Evolutionary conservation across 2,113 vertebrate species (phyloP).

Genomic region (Plecturocebus donacophilus): DNA sequence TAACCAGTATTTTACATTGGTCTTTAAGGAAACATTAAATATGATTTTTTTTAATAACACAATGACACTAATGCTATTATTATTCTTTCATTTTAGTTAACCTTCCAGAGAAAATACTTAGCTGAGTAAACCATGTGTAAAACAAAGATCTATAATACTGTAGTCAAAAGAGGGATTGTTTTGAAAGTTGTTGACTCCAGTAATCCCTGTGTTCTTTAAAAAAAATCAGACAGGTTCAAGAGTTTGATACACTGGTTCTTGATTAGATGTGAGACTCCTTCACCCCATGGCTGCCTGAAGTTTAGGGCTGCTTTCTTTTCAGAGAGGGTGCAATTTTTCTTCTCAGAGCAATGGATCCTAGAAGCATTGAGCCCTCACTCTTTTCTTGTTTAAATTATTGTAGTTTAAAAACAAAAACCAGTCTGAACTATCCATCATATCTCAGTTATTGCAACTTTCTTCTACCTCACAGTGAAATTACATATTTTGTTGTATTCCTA

Average conservation of each 20-base stretch:
- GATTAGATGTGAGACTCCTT: neutral
- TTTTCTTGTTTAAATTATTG: neutral
- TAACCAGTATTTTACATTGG: neutral
- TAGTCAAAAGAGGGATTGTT: neutral
- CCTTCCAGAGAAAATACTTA: neutral
- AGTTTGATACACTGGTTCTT: neutral
- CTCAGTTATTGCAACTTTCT: neutral
- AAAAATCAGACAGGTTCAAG: neutral
- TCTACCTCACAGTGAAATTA: neutral
- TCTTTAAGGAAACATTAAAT: conserved; percentile 1
- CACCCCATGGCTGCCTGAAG: accelerated
- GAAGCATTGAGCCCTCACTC: neutral
- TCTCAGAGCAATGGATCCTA: neutral
- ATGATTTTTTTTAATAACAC: neutral
- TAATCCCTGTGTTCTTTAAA: neutral
- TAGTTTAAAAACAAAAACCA: neutral
- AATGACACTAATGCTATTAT: neutral
- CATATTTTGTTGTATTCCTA: neutral
- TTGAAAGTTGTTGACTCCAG: neutral
- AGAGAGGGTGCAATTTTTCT: neutral
- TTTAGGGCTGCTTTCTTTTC: neutral
- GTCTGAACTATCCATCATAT: neutral
- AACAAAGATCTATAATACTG: neutral
- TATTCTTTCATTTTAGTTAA: neutral
- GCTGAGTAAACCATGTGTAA: neutral